phyloP scores from a whole-genome alignment of 2,113 vertebrate species.

The Cricetomys ansorgei region DNA sequence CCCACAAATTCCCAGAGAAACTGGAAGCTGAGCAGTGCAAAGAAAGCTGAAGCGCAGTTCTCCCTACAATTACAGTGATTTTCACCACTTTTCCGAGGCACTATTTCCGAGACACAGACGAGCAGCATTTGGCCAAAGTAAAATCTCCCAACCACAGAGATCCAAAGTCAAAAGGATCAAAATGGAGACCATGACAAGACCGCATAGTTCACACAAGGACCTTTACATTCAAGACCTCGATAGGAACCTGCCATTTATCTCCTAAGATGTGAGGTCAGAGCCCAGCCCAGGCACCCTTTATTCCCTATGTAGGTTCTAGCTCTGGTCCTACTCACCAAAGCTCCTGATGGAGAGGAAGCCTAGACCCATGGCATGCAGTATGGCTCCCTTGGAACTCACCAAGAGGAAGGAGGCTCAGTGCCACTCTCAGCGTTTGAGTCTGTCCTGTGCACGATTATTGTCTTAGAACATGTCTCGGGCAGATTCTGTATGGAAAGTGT shows the following conservation, averaged over 20 bases:
- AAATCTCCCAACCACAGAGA: not conserved
- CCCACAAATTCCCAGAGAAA: not conserved
- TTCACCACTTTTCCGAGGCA: not conserved
- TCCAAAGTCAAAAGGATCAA: not conserved
- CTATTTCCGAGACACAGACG: not conserved
- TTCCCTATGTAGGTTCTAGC: not conserved
- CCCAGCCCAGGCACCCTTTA: not conserved
- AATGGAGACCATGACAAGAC: not conserved
- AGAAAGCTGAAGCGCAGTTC: too few species aligned
- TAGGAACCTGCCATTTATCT: fast-evolving
- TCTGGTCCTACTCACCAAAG: not conserved
- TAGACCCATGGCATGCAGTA: too few species aligned
- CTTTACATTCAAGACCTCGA: too few species aligned
- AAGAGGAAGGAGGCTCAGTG: not conserved
- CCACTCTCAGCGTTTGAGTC: not conserved
- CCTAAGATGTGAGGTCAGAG: not conserved
- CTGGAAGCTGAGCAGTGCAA: not conserved
- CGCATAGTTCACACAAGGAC: fast-evolving
- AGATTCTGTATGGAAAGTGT: not conserved
- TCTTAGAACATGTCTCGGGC: not conserved
- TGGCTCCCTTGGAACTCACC: not conserved
- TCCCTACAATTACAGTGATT: not conserved
- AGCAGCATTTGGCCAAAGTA: not conserved
- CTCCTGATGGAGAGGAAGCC: not conserved
- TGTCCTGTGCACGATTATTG: too few species aligned